Conservation (phyloP, 2,797 vertebrate species). For the Centroberyx gerrardi region DNA sequence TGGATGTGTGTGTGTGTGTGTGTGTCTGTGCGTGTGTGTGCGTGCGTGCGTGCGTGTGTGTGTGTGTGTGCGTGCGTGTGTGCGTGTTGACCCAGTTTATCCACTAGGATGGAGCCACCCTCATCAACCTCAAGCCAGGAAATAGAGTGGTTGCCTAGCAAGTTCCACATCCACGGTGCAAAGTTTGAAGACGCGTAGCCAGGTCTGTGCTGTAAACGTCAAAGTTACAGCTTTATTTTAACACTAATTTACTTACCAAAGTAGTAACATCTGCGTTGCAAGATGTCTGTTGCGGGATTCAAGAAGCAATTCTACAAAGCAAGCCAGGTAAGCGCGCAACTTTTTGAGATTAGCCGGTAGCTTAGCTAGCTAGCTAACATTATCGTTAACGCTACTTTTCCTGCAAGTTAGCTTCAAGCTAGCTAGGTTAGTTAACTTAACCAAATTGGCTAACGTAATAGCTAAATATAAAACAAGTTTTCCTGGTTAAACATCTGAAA, state of each 20-base stretch:
- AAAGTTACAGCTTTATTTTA: not conserved
- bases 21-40: not conserved
- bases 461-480: not conserved
- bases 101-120: slow-evolving; percentile 62
- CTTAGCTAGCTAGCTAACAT: slow-evolving; percentile 49
- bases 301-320: slow-evolving; percentile 99
- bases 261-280: slow-evolving; percentile 54
- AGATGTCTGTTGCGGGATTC: slow-evolving; percentile 95
- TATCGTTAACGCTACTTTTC: slow-evolving; percentile 3
- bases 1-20: slow-evolving; percentile 1
- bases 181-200: slow-evolving; percentile 68
- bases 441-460: not conserved
- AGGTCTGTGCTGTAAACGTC: slow-evolving; percentile 2
- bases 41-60: not conserved
- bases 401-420: slow-evolving; percentile 14
- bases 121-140: slow-evolving; percentile 63
- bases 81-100: slow-evolving; percentile 48
- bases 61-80: not conserved
- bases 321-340: slow-evolving; percentile 88
- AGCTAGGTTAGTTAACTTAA: not conserved
- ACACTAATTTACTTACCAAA: slow-evolving; percentile 6
- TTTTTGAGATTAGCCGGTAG: slow-evolving; percentile 34
- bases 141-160: slow-evolving; percentile 70
- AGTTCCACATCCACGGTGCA: slow-evolving; percentile 66
- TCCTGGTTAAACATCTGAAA: not conserved